Conservation (phyloP, 2,888 invertebrate genomes). For the Creontiades dilutus region DNA sequence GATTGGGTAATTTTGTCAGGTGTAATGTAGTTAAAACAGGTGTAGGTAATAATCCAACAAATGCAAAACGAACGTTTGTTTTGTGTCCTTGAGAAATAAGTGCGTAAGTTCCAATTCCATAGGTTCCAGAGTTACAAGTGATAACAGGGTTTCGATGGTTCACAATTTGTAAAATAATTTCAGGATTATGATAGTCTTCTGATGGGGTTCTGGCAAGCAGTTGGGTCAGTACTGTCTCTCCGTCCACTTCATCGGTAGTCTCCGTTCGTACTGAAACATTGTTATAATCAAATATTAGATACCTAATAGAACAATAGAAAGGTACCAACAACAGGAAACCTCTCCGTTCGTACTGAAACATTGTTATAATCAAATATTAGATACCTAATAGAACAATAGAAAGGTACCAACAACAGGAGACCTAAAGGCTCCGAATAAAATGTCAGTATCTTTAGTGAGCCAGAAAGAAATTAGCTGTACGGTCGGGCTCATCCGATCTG, state of each 20-base stretch:
- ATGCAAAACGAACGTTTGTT: neutral
- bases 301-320: too few species aligned
- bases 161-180: constrained; percentile 45
- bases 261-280: constrained; percentile 57
- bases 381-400: too few species aligned
- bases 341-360: constrained; percentile 58
- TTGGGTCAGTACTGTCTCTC: constrained; percentile 55
- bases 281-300: neutral
- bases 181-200: constrained; percentile 24
- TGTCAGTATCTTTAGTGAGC: too few species aligned
- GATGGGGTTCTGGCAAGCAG: neutral
- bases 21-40: neutral
- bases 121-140: neutral
- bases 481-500: too few species aligned
- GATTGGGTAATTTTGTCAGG: neutral
- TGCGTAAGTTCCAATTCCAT: neutral
- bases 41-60: neutral
- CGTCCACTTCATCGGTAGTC: constrained; percentile 57
- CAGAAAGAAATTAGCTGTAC: too few species aligned
- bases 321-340: too few species aligned
- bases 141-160: constrained; percentile 59
- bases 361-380: neutral
- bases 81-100: neutral
- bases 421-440: too few species aligned
- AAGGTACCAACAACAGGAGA: too few species aligned